Evolutionary conservation across 2,888 invertebrate genomes (phyloP), one percentile per base, ranked within the genome.

Genomic region (Callyntrura sp.): DNA sequence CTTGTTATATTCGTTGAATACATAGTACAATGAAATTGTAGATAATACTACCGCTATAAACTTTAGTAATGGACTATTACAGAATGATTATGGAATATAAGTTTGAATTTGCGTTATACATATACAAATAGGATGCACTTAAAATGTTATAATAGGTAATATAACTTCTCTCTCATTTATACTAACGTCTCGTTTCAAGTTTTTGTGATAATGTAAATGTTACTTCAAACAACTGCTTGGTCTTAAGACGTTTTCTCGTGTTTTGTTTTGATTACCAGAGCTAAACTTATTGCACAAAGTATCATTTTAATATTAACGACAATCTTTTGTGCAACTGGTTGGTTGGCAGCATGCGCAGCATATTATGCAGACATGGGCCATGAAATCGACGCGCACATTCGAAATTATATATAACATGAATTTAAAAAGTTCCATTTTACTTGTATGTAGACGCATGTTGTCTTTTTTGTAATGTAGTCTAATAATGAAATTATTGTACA

Each of bases 181-280:
- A 48, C 20, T 20, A 23, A 76, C 14, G 28, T 68, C 68, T 28
- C 35, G 48, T 76, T 6, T 76, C 20, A 48, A 51, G 73, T 76
- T 76, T 23, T 76, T 70, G 73, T 76, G 73, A 76, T 76, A 76
- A 48, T 76, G 23, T 76, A 20, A n/a, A 76, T 51, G 48, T 4
- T 48, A 76, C 20, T 76, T 76, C 48, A 76, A 76, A 51, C 28
- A 68, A n/a, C 20, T 76, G 23, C 70, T 45, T 70, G 43, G 70
- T 20, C 45, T 48, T 76, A 1, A 35, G 35, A 48, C 45, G 48
- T 14, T 20, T 43, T 70, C 43, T 11, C 48, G 35, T n/a, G 12
- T 25, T 51, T 23, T 62, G 1, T 3, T 51, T 76, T 35, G 35
- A 35, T 35, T 12, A 17, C 45, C 70, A 17, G 25, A 35, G 6